Base-by-base conservation (phyloP, 2,113 vertebrate genomes). In the Acrocephalus kingi region DNA sequence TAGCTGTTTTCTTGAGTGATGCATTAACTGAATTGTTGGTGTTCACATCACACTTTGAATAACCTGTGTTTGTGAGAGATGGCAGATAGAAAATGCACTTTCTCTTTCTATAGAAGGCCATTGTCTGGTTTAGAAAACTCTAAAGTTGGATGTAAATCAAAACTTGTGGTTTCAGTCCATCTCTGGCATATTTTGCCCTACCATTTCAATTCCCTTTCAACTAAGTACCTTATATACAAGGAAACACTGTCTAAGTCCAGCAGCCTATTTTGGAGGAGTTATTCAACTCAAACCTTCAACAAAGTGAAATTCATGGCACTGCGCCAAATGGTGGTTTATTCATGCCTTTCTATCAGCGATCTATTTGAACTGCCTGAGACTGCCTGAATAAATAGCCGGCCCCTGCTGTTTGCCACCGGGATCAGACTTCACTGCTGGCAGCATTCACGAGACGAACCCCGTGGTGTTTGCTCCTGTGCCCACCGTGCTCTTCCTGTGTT, bases 371-470 rank as follows among this genome's bases (percentile, higher is more conserved):
- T 85, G 30, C 62, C 75, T 59, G 74, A 87, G 78, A n/a, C 78
- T 82, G 56, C 30, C 69, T 82, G 69, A 74, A 76, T 89, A 89
- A 96, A 62, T 41, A 72, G n/a, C 33, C 79, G 51, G 24, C 71
- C 78, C 84, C 77, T 91, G 87, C 71, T 93, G 87, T 67, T 91
- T 84, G 78, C 61, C 80, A 41, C 74, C 0, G 23, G 76, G 58
- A 35, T 92, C 75, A 94, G 72, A 39, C 79, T 83, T 63, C 58
- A 24, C 30, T 61, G 5, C 49, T 66, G 93, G 78, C 89, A 90
- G 61, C 9, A 0, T 13, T 54, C 52, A 35, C 0, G 1, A 85
- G 67, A 81, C 0, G 8, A 72, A 41, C 49, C 35, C 91, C 0
- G 3, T 14, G 0, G 75, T 2, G 56, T 64, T 94, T 83, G 63